Evolutionary conservation across 2,888 invertebrate species (phyloP).

Genomic region (Leucophenga montana): DNA sequence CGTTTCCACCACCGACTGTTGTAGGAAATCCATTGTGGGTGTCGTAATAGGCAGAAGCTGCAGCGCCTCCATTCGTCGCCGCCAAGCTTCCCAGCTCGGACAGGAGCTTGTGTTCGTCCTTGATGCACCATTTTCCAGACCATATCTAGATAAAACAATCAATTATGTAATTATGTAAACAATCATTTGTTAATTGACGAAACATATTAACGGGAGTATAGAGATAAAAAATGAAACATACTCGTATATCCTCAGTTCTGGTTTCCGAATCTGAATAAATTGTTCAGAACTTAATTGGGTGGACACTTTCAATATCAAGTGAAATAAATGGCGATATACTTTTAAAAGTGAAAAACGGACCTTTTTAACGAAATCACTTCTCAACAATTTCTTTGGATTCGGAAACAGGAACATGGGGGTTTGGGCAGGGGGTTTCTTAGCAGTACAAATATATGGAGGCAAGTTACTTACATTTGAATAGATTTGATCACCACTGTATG

Average conservation of each 20-base stretch:
- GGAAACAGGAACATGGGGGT: no score
- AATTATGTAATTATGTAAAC: no score
- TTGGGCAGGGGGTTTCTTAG: background rate
- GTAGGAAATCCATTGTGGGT: constrained; percentile 69
- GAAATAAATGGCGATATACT: background rate
- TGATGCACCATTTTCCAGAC: constrained; percentile 92
- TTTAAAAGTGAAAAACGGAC: no score
- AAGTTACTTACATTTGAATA: constrained; percentile 86
- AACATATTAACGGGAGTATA: no score
- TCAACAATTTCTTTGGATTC: no score
- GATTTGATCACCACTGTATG: constrained; percentile 91
- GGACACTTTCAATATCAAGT: no score
- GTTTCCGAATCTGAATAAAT: no score
- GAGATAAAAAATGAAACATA: background rate
- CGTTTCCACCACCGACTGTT: constrained; percentile 67
- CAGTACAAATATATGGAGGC: background rate
- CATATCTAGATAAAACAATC: constrained; percentile 78
- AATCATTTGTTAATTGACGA: no score
- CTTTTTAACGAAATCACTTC: no score
- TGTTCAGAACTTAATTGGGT: no score
- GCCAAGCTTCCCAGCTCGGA: constrained; percentile 83
- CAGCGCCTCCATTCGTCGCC: constrained; percentile 66
- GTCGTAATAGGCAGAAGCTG: constrained; percentile 74
- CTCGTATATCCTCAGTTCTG: no score
- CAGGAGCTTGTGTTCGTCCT: constrained; percentile 90